phyloP scores from a whole-genome alignment of 2,797 vertebrate species.

The Paramormyrops hopkinsi region DNA sequence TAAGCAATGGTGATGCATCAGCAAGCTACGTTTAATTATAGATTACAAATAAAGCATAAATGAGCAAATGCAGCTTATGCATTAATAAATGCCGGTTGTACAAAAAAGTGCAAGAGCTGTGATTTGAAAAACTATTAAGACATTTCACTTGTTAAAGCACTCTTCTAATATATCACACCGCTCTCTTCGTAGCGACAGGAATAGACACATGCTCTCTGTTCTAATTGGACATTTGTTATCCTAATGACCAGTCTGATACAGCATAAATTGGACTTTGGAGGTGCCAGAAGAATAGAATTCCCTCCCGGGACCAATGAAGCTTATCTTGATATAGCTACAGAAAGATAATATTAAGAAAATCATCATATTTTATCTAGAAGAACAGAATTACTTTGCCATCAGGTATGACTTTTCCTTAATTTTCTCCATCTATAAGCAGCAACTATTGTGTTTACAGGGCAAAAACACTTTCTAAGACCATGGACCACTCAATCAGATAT shows the following conservation, averaged over 20 bases:
- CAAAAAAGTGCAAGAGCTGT: not conserved
- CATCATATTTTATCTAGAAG: not conserved
- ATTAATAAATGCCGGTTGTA: not conserved
- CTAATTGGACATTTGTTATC: not conserved
- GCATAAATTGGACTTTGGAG: not conserved
- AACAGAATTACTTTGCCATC: not conserved
- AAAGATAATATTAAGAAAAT: not conserved
- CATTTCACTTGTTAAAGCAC: not conserved
- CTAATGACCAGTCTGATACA: not conserved
- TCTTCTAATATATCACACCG: not conserved
- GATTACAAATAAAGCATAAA: not conserved
- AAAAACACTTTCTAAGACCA: not conserved
- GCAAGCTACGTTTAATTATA: not conserved
- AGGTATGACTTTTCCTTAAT: not conserved
- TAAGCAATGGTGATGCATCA: not conserved
- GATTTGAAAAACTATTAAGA: not conserved
- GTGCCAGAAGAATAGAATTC: not conserved
- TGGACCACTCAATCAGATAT: not conserved
- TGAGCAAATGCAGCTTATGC: not conserved
- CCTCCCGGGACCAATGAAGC: not conserved
- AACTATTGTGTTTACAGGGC: not conserved
- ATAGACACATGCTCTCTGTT: not conserved
- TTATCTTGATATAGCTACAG: not conserved
- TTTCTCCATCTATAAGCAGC: not conserved
- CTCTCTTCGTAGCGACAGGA: not conserved